phyloP scores from a whole-genome alignment of 2,888 invertebrate genomes.

The Lycocerus yunnanus region DNA sequence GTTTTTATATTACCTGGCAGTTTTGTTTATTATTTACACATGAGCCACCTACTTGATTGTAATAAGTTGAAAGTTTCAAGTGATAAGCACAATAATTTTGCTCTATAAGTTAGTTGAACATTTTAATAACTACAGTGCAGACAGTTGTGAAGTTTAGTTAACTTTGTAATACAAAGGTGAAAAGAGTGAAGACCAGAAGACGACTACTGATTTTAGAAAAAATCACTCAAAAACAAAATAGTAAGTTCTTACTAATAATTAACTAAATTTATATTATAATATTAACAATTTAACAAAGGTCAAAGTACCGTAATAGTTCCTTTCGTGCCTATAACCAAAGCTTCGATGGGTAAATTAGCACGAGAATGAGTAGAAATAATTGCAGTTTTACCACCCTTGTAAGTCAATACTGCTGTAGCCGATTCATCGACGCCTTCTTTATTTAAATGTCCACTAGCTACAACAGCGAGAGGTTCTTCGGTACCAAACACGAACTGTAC shows the following conservation, averaged over 20 bases:
- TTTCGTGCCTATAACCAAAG: constrained; percentile 68
- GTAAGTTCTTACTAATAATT: neutral
- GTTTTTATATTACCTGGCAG: neutral
- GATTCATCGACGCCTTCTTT: constrained; percentile 72
- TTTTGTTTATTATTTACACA: neutral
- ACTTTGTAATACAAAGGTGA: neutral
- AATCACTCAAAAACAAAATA: neutral
- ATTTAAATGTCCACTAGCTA: constrained; percentile 71
- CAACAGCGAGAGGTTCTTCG: constrained; percentile 68
- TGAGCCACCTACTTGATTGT: neutral
- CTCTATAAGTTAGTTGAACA: neutral
- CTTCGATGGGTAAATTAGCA: constrained; percentile 65
- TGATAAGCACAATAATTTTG: neutral
- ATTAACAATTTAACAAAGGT: neutral
- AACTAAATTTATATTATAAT: neutral
- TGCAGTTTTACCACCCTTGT: constrained; percentile 67
- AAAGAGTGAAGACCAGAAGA: neutral
- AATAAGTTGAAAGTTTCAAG: neutral
- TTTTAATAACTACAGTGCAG: neutral
- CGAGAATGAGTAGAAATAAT: constrained; percentile 64
- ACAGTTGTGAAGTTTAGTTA: neutral
- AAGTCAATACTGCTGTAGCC: constrained; percentile 67
- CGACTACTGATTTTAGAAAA: neutral
- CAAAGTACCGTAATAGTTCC: constrained; percentile 63
- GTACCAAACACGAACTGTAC: constrained; percentile 69